Evolutionary conservation across 1,140 invertebrate genomes (phyloP).

Genomic region (Drosophila navojoa): DNA sequence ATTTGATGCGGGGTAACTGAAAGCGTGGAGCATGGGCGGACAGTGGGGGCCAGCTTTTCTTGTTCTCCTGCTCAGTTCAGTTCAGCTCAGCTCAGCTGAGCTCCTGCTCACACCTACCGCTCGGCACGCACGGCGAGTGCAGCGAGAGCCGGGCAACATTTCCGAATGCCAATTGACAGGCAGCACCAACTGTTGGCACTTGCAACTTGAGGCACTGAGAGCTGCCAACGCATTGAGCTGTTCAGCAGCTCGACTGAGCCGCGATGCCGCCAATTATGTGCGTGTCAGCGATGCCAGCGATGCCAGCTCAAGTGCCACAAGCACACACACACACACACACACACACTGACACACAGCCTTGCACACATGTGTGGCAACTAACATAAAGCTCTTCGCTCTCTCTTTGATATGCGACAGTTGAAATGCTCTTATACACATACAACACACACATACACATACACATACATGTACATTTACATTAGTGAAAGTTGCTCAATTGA

Average conservation of each 20-base stretch:
- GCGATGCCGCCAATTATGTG: conserved; percentile 65
- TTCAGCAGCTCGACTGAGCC: conserved; percentile 27
- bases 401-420: not conserved
- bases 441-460: too few species aligned
- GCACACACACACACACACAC: not conserved
- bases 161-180: conserved; percentile 70
- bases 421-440: not conserved
- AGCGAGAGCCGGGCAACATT: conserved; percentile 34
- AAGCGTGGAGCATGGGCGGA: not conserved
- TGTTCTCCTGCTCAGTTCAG: not conserved
- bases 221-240: conserved; percentile 46
- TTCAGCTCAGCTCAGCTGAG: not conserved
- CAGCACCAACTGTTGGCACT: conserved; percentile 19
- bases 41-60: conserved; percentile 10
- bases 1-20: conserved; percentile 53
- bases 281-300: conserved; percentile 46
- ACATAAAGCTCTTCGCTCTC: not conserved
- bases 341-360: not conserved
- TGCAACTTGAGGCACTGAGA: conserved; percentile 25
- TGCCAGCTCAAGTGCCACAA: conserved; percentile 20
- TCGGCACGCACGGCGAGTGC: not conserved
- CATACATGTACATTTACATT: too few species aligned
- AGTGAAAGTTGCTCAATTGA: not conserved
- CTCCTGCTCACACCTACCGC: not conserved
- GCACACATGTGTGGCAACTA: not conserved